Evolutionary conservation across 2,113 vertebrate species (phyloP).

Genomic region (Sylvietta virens): DNA sequence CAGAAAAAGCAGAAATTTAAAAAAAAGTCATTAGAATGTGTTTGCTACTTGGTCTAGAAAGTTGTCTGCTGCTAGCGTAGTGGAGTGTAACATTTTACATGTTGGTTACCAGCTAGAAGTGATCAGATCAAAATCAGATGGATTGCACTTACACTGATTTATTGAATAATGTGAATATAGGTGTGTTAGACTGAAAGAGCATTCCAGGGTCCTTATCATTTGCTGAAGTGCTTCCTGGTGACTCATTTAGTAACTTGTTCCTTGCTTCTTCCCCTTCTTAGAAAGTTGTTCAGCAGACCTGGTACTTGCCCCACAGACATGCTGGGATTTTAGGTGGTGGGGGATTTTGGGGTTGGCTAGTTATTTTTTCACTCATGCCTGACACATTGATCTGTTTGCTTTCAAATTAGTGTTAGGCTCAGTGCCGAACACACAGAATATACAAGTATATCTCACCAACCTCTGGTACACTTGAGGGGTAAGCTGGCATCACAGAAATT

Average conservation of each 20-base stretch:
- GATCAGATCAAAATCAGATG: not conserved
- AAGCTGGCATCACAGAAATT: not conserved
- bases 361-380: not conserved
- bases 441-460: not conserved
- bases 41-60: not conserved
- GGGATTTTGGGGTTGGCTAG: not conserved
- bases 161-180: conserved; percentile 19
- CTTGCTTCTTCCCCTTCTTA: not conserved
- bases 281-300: not conserved
- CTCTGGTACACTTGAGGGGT: not conserved
- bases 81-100: not conserved
- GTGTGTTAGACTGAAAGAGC: not conserved
- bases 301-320: not conserved
- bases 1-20: not conserved
- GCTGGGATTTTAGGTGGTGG: not conserved
- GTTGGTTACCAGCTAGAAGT: not conserved
- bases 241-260: not conserved
- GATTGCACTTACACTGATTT: not conserved
- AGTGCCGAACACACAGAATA: not conserved
- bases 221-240: conserved; percentile 12
- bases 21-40: not conserved
- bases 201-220: not conserved
- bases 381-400: not conserved
- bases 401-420: not conserved
- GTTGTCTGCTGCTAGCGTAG: not conserved